Base-by-base conservation (phyloP, 2,113 vertebrate genomes). In the Clupea harengus region DNA sequence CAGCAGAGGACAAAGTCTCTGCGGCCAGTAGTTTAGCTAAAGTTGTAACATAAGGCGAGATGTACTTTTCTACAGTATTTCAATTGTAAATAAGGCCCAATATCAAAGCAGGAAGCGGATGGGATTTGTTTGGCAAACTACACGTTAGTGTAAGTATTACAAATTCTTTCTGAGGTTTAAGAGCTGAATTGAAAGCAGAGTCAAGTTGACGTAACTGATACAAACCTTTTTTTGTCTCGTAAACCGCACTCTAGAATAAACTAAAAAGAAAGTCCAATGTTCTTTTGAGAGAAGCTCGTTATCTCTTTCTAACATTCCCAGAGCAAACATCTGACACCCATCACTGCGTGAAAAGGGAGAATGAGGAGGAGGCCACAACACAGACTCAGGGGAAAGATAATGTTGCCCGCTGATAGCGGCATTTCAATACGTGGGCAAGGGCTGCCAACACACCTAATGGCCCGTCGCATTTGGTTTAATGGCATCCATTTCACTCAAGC, bases 381-480 rank as follows among this genome's bases (percentile, higher is more conserved):
- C 67, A 83, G 86, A 60, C 86, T 89, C 87, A 83, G 81, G 90
- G 89, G 89, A 90, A 86, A 89, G 90, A 91, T 90, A 87, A 83
- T 84, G 89, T 91, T 92, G 84, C 89, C 89, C 86, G 87, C 88
- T 91, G 81, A 87, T 81, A 86, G 89, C 85, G 89, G 64, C 83
- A 86, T 87, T 85, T 91, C 85, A 89, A 78, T 78, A 39, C 72
- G 32, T 28, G 72, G 28, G 72, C 32, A 78, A 39, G 72, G 15
- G 72, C 72, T 78, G 72, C 72, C 72, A 78, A 78, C 72, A 44
- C 72, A 78, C 72, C 11, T 82, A 46, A 47, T 89, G 25, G 84
- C 57, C 86, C 67, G 75, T 88, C 85, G 39, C 78, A 82, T 87
- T 86, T 72, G 57, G 52, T 87, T 87, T 84, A 89, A 86, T 85